Conservation (phyloP, 1,140 invertebrate genomes). For the Zaprionus vittiger region DNA sequence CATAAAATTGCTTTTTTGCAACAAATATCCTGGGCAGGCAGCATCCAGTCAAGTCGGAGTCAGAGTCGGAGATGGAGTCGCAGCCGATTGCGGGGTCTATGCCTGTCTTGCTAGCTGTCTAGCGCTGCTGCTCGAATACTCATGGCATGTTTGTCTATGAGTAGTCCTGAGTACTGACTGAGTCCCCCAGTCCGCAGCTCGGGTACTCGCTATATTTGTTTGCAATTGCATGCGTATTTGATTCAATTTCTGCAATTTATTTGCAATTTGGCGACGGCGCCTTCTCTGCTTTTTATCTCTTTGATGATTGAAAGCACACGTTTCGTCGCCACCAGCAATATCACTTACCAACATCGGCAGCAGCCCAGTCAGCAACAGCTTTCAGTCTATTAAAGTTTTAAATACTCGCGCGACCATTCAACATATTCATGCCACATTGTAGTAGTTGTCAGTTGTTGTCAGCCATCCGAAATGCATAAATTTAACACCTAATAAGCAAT, state of each 20-base stretch:
- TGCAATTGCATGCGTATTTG: conserved; percentile 83
- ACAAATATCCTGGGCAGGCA: conserved; percentile 73
- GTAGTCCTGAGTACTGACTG: conserved; percentile 1
- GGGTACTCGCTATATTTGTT: conserved; percentile 67
- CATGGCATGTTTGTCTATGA: conserved; percentile 43
- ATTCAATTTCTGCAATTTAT: conserved; percentile 83
- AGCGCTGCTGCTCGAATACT: conserved; percentile 20
- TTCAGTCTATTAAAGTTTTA: conserved; percentile 71
- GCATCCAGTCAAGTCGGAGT: conserved; percentile 20
- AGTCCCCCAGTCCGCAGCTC: conserved; percentile 4
- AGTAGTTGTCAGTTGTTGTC: conserved; percentile 63
- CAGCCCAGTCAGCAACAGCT: background rate
- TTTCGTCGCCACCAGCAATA: conserved; percentile 53
- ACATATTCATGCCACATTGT: conserved; percentile 60
- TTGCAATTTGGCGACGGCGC: conserved; percentile 76
- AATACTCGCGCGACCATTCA: conserved; percentile 41
- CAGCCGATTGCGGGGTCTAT: background rate
- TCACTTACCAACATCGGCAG: conserved; percentile 36
- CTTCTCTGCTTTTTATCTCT: conserved; percentile 73
- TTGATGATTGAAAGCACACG: conserved; percentile 81
- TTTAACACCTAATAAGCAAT: conserved; percentile 81
- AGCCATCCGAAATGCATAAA: conserved; percentile 82
- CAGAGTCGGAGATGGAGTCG: conserved; percentile 17
- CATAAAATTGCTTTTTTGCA: conserved; percentile 84
- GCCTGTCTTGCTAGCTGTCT: conserved; percentile 14